Percentiles rank a stretch among this genome's conserved stretches.
Conservation (phyloP, 2,888 invertebrate species). For the Xestia rhomboidea region DNA sequence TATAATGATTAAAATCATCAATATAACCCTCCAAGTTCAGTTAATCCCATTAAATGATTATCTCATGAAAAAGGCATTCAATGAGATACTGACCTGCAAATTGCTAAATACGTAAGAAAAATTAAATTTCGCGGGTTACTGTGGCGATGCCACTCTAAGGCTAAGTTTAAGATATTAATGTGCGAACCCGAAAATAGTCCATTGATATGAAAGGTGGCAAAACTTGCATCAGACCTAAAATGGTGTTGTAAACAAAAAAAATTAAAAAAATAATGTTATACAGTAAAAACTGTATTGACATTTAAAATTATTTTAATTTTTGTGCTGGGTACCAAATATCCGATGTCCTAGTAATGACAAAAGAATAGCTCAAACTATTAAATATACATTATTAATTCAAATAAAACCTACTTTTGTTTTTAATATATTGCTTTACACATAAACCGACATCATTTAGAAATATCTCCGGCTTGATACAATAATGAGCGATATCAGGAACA, state of each 20-base stretch:
- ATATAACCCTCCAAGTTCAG: no score
- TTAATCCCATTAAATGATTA: no score
- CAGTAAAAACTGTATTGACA: not conserved
- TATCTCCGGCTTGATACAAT: not conserved
- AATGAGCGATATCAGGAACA: slow-evolving; percentile 9
- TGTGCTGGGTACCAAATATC: not conserved
- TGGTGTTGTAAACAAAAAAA: not conserved
- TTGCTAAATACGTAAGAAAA: no score
- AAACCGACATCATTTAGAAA: not conserved
- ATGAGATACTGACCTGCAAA: no score
- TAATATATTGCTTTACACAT: not conserved
- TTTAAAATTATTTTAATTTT: no score
- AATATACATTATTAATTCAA: not conserved
- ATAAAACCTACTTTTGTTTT: slow-evolving; percentile 2
- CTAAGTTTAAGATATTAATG: no score
- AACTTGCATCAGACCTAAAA: not conserved
- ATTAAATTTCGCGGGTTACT: no score
- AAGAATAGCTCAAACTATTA: not conserved
- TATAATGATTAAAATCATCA: no score
- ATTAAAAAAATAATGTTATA: no score
- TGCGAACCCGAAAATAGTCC: not conserved
- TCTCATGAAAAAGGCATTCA: no score
- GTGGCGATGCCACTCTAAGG: no score
- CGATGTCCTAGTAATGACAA: not conserved
- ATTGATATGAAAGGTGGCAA: not conserved